Base-by-base conservation (phyloP, 2,888 invertebrate genomes). In the Toxonevra muliebris region DNA sequence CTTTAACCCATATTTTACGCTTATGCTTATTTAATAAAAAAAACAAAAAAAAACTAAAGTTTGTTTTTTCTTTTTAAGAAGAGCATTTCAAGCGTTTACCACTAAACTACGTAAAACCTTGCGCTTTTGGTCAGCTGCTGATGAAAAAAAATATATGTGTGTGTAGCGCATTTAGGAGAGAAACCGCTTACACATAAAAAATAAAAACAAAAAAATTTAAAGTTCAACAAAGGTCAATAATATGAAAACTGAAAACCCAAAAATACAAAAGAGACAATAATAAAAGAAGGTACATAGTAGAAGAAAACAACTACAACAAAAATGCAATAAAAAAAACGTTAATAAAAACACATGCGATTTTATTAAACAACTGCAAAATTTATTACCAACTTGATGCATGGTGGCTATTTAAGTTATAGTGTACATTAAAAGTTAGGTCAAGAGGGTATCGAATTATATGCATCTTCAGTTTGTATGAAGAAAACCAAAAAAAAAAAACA, bases 1-100 rank as follows among this genome's bases (percentile, higher is more conserved):
- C 65, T 43, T 65, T 65, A 65, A 65, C 65, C 65, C 59, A 50
- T n/a, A 58, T 52, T 30, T 30, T 30, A 30, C 2, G 30, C 30
- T 30, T 30, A 30, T 30, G 30, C 7, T 4, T 30, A 30, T 30
- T 30, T n/a, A n/a, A n/a, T n/a, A n/a, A n/a, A n/a, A n/a, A n/a
- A n/a, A n/a, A n/a, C n/a, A n/a, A n/a, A n/a, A n/a, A n/a, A n/a
- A n/a, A n/a, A n/a, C n/a, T n/a, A n/a, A n/a, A n/a, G n/a, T n/a
- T n/a, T n/a, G n/a, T n/a, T 30, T 30, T 30, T 30, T 30, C 7
- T 30, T 30, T 7, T 30, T 4, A 7, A 30, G 30, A 30, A 30
- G 30, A 4, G 30, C 30, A 30, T 30, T 30, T 30, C 7, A 2
- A 30, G 30, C 30, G 30, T 7, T 30, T 30, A 30, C 30, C 2